phyloP scores from a whole-genome alignment of 2,888 invertebrate genomes.

The Drosophila neotestacea region DNA sequence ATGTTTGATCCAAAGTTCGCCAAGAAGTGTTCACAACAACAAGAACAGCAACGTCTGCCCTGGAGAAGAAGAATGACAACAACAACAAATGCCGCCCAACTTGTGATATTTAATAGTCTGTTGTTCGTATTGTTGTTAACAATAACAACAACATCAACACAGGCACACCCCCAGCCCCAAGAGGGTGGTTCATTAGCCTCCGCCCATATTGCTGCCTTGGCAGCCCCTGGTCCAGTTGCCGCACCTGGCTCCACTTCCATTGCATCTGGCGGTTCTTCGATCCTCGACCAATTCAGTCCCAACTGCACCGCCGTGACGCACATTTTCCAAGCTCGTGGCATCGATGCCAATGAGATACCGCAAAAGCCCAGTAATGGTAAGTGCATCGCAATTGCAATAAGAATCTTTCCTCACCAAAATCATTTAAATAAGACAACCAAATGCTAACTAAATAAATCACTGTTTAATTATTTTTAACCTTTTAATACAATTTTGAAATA shows the following conservation, averaged over 20 bases:
- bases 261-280: slow-evolving; percentile 64
- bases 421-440: too few species aligned
- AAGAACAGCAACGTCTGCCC: slow-evolving; percentile 41
- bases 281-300: slow-evolving; percentile 84
- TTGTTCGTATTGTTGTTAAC: slow-evolving; percentile 40
- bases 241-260: slow-evolving; percentile 33
- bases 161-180: slow-evolving; percentile 35
- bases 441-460: too few species aligned
- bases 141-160: slow-evolving; percentile 22
- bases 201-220: slow-evolving; percentile 60
- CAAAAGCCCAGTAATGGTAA: slow-evolving; percentile 86
- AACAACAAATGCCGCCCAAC: slow-evolving; percentile 39
- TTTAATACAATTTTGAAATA: too few species aligned
- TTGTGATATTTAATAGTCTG: slow-evolving; percentile 67
- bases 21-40: slow-evolving; percentile 20
- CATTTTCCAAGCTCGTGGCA: slow-evolving; percentile 86
- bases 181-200: slow-evolving; percentile 27
- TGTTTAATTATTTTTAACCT: too few species aligned
- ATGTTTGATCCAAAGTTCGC: slow-evolving; percentile 33
- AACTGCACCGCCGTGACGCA: slow-evolving; percentile 86
- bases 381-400: slow-evolving; percentile 54
- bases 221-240: slow-evolving; percentile 62
- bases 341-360: slow-evolving; percentile 86
- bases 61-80: slow-evolving; percentile 48
- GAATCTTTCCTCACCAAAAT: neutral